phyloP scores from a whole-genome alignment of 2,113 vertebrate genomes.

The Gavia stellata region DNA sequence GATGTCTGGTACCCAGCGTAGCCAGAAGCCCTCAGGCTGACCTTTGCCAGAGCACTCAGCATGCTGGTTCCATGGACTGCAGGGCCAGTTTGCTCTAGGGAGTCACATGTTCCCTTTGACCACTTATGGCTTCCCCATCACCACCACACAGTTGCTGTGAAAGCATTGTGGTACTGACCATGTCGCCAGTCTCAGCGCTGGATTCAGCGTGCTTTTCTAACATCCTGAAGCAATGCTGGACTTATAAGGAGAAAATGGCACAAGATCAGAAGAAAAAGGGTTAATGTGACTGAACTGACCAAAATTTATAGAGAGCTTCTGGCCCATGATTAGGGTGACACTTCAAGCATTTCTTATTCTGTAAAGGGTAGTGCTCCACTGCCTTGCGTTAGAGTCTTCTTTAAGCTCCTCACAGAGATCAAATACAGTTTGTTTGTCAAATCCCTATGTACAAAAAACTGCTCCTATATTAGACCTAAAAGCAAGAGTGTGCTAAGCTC shows the following conservation, averaged over 20 bases:
- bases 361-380: neutral
- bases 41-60: neutral
- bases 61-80: neutral
- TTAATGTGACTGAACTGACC: neutral
- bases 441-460: neutral
- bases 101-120: neutral
- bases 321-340: neutral
- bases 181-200: accelerated
- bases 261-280: neutral
- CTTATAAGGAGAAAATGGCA: neutral
- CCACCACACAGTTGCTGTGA: neutral
- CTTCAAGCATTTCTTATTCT: neutral
- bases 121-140: neutral
- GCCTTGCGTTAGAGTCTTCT: neutral
- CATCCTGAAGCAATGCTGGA: neutral
- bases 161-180: neutral
- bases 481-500: neutral
- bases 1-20: accelerated
- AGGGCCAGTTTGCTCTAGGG: neutral
- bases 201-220: neutral
- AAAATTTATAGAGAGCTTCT: neutral
- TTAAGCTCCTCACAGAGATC: slow-evolving; percentile 21
- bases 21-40: neutral
- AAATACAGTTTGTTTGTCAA: slow-evolving; percentile 48
- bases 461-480: slow-evolving; percentile 4